These are phyloP conservation scores for Heliconius melpomene DNA, from an alignment of 1,140 invertebrate genomes.

Conservation along the genomic window DNA sequence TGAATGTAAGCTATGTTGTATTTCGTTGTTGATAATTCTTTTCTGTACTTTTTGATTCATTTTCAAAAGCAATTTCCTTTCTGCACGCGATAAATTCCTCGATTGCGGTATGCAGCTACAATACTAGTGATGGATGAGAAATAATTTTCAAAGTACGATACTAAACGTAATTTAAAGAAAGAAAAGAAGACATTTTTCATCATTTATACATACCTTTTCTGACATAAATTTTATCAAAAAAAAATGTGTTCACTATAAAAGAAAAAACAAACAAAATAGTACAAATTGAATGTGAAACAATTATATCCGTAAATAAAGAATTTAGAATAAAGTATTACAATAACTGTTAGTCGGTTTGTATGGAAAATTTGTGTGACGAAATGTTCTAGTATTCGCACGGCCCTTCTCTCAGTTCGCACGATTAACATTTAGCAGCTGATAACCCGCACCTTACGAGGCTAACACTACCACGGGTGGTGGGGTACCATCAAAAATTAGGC, in stretches of 20 bases:
- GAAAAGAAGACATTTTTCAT: neutral
- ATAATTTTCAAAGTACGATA: neutral
- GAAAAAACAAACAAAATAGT: too few relatives aligned
- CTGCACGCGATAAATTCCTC: constrained; percentile 15
- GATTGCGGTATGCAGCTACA: neutral
- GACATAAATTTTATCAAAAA: too few relatives aligned
- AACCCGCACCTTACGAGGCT: constrained; percentile 43
- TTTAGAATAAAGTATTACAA: neutral
- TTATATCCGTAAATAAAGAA: neutral
- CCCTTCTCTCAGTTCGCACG: constrained; percentile 65
- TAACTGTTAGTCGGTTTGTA: constrained; percentile 14
- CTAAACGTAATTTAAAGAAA: too few relatives aligned
- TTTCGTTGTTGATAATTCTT: constrained; percentile 5
- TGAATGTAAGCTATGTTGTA: constrained; percentile 18
- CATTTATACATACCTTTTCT: neutral
- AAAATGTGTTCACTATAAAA: too few relatives aligned
- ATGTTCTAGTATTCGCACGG: constrained; percentile 67
- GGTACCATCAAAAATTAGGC: neutral
- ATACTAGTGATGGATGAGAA: neutral
- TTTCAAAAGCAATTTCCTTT: constrained; percentile 24
- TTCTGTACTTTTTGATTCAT: constrained; percentile 25
- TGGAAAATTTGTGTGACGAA: constrained; percentile 51
- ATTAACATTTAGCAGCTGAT: constrained; percentile 65
- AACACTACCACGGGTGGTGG: constrained; percentile 26
- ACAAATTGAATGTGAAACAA: neutral